These are phyloP conservation scores for Porphyrio hochstetteri DNA, from an alignment of 2,113 vertebrate species.

Conservation along the genomic window DNA sequence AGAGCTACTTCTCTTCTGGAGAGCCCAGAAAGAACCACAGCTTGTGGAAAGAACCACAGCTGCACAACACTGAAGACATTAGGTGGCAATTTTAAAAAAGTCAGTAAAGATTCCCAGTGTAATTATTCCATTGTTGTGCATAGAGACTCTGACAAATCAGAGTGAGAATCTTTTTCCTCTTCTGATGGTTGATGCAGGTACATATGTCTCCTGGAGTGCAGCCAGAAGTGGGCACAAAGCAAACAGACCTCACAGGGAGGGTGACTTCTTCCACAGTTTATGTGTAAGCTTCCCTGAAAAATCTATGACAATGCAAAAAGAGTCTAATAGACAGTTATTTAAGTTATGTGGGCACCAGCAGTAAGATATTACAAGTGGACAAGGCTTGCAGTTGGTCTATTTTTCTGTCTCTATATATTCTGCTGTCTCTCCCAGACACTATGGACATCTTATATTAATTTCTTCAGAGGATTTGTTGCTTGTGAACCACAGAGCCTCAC, in stretches of 20 bases:
- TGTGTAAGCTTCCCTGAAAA: neutral
- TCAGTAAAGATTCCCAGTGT: neutral
- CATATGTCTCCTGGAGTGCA: neutral
- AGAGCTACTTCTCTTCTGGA: neutral
- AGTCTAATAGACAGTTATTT: neutral
- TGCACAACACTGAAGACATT: neutral
- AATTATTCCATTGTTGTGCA: rapidly evolving
- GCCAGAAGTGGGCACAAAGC: neutral
- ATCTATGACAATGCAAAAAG: neutral
- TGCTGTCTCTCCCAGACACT: neutral
- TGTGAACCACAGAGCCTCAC: constrained; percentile 22
- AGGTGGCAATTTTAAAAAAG: neutral
- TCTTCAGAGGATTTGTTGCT: neutral
- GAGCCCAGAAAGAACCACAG: no score
- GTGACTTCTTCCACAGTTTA: neutral
- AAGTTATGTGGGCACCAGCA: neutral
- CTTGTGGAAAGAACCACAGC: neutral
- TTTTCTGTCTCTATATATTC: neutral
- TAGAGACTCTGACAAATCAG: neutral
- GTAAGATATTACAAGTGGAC: neutral
- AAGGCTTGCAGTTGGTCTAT: neutral
- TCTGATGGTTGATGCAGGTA: neutral
- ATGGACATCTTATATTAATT: neutral
- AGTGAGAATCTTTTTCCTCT: neutral
- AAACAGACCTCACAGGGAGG: neutral